These are phyloP conservation scores for Mixornis gularis DNA, from an alignment of 2,113 vertebrate species.

Conservation along the genomic window DNA sequence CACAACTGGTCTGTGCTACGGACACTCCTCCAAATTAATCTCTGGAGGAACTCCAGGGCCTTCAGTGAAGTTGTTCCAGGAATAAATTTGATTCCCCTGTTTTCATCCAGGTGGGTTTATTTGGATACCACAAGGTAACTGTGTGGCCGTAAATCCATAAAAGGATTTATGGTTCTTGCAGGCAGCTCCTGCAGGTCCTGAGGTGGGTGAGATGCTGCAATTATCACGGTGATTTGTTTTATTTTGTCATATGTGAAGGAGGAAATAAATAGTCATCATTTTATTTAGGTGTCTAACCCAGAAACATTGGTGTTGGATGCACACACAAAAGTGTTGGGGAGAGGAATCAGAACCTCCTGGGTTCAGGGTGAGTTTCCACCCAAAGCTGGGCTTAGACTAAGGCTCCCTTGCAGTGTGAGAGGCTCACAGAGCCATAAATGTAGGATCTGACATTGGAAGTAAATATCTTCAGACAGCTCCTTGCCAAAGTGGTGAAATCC, in stretches of 20 bases:
- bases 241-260: constrained; percentile 12
- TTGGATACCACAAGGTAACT: constrained; percentile 16
- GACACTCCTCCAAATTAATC: not conserved
- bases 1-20: not conserved
- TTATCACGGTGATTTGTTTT: constrained; percentile 11
- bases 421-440: not conserved
- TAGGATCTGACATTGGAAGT: not conserved
- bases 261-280: not conserved
- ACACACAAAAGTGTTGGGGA: not conserved
- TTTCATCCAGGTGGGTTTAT: constrained; percentile 25
- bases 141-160: not conserved
- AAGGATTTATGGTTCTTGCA: not conserved
- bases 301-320: not conserved
- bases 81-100: not conserved
- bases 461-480: not conserved
- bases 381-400: not conserved
- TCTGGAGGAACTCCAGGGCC: not conserved
- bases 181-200: not conserved
- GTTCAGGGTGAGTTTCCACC: not conserved
- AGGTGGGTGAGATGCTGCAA: constrained; percentile 25
- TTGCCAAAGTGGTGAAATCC: not conserved
- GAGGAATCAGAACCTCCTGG: not conserved
- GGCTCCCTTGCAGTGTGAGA: not conserved
- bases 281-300: not conserved
- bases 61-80: not conserved